Conservation (phyloP, 2,113 vertebrate species). For the Gulo gulo region DNA sequence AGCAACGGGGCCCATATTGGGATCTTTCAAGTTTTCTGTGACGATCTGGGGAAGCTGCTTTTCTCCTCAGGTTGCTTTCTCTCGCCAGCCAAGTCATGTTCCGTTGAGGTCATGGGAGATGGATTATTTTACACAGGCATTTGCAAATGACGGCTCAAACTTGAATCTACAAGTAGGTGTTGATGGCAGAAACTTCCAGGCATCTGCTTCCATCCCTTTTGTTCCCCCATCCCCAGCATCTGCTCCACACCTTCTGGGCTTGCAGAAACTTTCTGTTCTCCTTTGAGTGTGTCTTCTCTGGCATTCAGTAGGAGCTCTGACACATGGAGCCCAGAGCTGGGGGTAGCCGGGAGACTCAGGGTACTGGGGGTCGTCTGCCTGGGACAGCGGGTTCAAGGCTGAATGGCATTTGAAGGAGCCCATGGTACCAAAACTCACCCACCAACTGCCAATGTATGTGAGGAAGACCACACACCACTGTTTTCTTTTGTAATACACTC, state of each 20-base stretch:
- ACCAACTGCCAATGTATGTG: not conserved
- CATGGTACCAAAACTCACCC: not conserved
- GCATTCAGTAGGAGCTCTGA: not conserved
- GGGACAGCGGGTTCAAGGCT: not conserved
- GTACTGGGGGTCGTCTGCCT: not conserved
- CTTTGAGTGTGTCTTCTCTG: not conserved
- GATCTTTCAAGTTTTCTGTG: not conserved
- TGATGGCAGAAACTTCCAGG: constrained; percentile 9
- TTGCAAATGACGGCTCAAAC: constrained; percentile 45
- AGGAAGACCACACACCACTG: constrained; percentile 56
- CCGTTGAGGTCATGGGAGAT: not conserved
- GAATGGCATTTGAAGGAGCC: not conserved
- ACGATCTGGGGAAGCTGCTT: not conserved
- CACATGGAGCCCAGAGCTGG: fast-evolving
- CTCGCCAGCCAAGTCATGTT: constrained; percentile 42
- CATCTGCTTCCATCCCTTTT: constrained; percentile 8
- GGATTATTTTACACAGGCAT: constrained; percentile 51
- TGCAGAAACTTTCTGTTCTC: not conserved
- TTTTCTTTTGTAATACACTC: constrained; percentile 35
- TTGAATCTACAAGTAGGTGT: constrained; percentile 47
- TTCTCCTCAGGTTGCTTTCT: constrained; percentile 1
- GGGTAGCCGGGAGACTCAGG: not conserved
- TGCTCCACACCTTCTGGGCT: not conserved
- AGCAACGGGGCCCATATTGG: not conserved
- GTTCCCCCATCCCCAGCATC: not conserved